Evolutionary conservation across 2,797 vertebrate species (phyloP).

Genomic region (Intellagama lesueurii): DNA sequence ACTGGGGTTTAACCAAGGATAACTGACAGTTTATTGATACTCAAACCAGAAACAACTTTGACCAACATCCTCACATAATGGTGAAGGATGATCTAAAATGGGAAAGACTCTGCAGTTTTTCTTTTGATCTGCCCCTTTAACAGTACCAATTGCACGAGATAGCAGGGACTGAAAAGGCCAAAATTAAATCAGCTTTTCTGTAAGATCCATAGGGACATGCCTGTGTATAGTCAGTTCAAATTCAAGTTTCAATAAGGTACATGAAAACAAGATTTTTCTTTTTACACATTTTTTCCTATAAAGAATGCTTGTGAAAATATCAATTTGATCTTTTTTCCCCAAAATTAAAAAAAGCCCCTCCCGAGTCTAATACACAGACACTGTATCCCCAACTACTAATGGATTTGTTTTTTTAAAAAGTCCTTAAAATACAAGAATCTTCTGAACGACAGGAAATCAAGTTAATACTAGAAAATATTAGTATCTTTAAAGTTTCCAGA

Average conservation of each 20-base stretch:
- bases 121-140: background rate
- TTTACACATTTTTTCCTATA: conserved; percentile 4
- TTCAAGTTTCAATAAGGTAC: conserved; percentile 7
- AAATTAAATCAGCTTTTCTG: background rate
- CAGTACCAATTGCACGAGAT: background rate
- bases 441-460: conserved; percentile 14
- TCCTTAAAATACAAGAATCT: conserved; percentile 24
- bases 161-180: background rate
- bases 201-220: background rate
- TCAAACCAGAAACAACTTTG: conserved; percentile 25
- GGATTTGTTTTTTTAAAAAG: background rate
- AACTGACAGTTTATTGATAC: conserved; percentile 39
- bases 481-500: conserved; percentile 17
- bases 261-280: conserved; percentile 12
- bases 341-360: conserved; percentile 7
- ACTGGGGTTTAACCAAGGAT: conserved; percentile 8
- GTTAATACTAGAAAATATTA: background rate
- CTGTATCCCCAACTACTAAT: conserved; percentile 1
- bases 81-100: conserved; percentile 4
- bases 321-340: background rate
- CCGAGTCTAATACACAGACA: conserved; percentile 16
- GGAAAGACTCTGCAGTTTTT: conserved; percentile 7
- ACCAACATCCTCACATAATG: conserved; percentile 6
- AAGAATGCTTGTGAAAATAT: conserved; percentile 9
- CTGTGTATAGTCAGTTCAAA: background rate